A percentile compares a stretch with the other conserved stretches of the same genome.
These are phyloP conservation scores for Leptestheria dahalacensis DNA, from an alignment of 1,140 invertebrate species.

Conservation along the genomic window DNA sequence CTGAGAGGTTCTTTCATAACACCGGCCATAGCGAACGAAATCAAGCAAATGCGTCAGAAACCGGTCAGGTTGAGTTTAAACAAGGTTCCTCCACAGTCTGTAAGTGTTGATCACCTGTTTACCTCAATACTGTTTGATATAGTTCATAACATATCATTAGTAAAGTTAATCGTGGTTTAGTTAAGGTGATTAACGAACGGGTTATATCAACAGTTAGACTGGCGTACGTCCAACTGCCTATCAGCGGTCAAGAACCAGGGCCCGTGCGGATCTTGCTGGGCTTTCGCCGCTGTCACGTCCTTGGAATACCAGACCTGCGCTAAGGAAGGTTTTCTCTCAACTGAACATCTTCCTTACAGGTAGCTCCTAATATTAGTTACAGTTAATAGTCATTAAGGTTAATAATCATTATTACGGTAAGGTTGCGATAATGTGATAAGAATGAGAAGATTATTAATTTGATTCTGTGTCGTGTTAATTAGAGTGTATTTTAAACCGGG, in stretches of 20 bases:
- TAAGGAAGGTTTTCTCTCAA: constrained; percentile 17
- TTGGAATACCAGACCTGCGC: constrained; percentile 20
- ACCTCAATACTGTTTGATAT: too few relatives aligned
- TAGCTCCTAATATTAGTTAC: too few relatives aligned
- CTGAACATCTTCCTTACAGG: constrained; percentile 2
- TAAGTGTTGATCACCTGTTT: too few relatives aligned
- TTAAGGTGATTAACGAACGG: too few relatives aligned
- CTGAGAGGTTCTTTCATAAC: too few relatives aligned
- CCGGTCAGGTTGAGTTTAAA: too few relatives aligned
- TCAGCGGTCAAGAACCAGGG: constrained; percentile 32
- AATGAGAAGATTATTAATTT: not conserved
- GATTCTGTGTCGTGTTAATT: not conserved
- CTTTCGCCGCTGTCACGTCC: constrained; percentile 23
- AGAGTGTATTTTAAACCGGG: too few relatives aligned
- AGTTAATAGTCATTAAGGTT: not conserved
- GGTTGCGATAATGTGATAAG: not conserved
- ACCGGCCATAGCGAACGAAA: too few relatives aligned
- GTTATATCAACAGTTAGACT: constrained; percentile 27
- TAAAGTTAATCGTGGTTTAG: too few relatives aligned
- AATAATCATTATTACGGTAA: constrained; percentile 24
- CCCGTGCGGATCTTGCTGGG: constrained; percentile 30
- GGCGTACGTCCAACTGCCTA: constrained; percentile 29
- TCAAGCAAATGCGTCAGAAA: too few relatives aligned
- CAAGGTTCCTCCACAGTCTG: too few relatives aligned
- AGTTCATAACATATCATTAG: too few relatives aligned